phyloP scores from a whole-genome alignment of 1,140 invertebrate species.

The Calosoma granatense region DNA sequence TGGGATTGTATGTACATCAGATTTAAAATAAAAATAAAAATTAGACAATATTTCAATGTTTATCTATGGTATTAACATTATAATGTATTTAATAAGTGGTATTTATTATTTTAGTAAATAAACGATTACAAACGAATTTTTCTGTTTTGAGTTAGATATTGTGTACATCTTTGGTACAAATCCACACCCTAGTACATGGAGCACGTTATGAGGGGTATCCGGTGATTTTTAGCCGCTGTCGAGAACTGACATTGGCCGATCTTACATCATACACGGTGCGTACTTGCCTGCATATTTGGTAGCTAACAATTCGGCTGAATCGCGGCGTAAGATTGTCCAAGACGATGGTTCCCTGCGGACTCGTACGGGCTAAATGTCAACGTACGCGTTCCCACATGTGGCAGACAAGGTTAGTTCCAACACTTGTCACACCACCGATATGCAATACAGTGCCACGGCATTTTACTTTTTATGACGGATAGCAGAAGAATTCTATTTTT shows the following conservation, averaged over 20 bases:
- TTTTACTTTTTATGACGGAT: background rate
- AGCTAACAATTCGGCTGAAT: too few species aligned
- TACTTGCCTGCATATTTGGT: constrained; percentile 24
- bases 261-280: constrained; percentile 1
- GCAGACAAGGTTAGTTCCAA: background rate
- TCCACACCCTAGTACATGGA: background rate
- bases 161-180: too few species aligned
- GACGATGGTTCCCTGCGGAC: constrained; percentile 30
- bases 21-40: too few species aligned
- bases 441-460: background rate
- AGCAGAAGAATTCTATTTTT: background rate
- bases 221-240: constrained; percentile 1
- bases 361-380: constrained; percentile 32
- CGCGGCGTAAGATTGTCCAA: constrained; percentile 29
- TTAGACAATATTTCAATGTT: too few species aligned
- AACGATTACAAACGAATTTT: too few species aligned
- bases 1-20: too few species aligned
- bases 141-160: too few species aligned
- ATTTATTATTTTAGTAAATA: too few species aligned
- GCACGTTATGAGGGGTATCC: background rate
- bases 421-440: too few species aligned
- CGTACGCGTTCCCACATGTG: constrained; percentile 22
- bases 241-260: too few species aligned
- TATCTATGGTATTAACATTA: too few species aligned
- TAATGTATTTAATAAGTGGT: too few species aligned